phyloP scores from a whole-genome alignment of 1,140 invertebrate genomes.

The Protaetia brevitarsis region DNA sequence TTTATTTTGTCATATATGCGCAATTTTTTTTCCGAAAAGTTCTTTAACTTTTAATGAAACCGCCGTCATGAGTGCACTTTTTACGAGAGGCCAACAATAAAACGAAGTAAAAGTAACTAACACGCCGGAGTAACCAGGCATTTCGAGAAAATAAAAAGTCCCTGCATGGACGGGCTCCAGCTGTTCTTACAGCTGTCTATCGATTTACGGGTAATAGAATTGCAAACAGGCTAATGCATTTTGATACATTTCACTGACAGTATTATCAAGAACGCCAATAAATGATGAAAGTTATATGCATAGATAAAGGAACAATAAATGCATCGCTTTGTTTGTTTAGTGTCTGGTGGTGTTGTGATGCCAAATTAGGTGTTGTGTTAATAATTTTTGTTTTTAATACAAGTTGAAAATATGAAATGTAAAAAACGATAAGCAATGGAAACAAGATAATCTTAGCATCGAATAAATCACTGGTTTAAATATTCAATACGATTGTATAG shows the following conservation, averaged over 20 bases:
- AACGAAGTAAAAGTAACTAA: background rate
- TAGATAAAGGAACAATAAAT: background rate
- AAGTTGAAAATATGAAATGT: too few relatives aligned
- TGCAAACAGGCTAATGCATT: slow-evolving; percentile 5
- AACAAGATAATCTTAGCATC: too few relatives aligned
- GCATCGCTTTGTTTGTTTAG: too few relatives aligned
- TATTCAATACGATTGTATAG: too few relatives aligned
- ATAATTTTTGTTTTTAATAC: too few relatives aligned
- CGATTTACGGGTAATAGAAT: slow-evolving; percentile 18
- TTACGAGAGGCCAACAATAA: background rate
- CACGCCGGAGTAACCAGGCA: background rate
- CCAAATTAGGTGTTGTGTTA: too few relatives aligned
- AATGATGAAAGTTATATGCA: background rate
- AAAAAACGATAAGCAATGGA: too few relatives aligned
- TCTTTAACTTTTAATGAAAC: background rate
- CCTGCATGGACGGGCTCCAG: background rate
- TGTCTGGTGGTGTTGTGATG: too few relatives aligned
- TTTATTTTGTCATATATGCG: too few relatives aligned
- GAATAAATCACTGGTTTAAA: too few relatives aligned
- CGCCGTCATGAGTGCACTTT: background rate
- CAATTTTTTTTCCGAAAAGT: background rate
- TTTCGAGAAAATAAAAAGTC: background rate
- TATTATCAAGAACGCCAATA: background rate
- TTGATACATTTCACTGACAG: background rate
- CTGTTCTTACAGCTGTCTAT: slow-evolving; percentile 12